phyloP scores from a whole-genome alignment of 2,797 vertebrate species.

The Falco novaeseelandiae region DNA sequence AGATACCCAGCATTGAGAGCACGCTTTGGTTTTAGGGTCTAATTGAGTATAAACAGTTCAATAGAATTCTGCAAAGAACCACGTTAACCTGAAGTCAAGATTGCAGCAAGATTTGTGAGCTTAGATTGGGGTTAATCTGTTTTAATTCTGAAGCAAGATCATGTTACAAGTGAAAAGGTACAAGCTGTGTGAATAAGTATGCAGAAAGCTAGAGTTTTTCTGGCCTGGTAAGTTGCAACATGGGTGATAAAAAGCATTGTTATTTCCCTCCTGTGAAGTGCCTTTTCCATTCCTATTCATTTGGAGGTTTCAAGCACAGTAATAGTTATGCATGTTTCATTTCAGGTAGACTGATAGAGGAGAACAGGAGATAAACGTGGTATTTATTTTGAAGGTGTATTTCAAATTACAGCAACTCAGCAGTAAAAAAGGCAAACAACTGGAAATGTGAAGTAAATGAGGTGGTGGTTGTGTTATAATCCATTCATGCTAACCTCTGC shows the following conservation, averaged over 20 bases:
- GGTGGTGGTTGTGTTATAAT: neutral
- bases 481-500: neutral
- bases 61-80: neutral
- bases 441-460: neutral
- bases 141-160: neutral
- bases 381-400: neutral
- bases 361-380: neutral
- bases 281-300: neutral
- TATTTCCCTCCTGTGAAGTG: neutral
- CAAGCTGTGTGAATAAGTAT: neutral
- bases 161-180: neutral
- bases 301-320: neutral
- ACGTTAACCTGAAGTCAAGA: neutral
- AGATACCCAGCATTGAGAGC: neutral
- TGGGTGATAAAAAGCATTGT: neutral
- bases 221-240: neutral
- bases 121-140: neutral
- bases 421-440: neutral
- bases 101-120: neutral
- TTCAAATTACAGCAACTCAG: neutral
- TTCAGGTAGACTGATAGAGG: neutral
- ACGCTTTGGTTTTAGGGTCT: neutral
- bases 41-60: neutral
- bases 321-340: neutral
- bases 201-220: neutral